These are phyloP conservation scores for Cotesia glomerata DNA, from an alignment of 1,140 invertebrate genomes.

Conservation along the genomic window DNA sequence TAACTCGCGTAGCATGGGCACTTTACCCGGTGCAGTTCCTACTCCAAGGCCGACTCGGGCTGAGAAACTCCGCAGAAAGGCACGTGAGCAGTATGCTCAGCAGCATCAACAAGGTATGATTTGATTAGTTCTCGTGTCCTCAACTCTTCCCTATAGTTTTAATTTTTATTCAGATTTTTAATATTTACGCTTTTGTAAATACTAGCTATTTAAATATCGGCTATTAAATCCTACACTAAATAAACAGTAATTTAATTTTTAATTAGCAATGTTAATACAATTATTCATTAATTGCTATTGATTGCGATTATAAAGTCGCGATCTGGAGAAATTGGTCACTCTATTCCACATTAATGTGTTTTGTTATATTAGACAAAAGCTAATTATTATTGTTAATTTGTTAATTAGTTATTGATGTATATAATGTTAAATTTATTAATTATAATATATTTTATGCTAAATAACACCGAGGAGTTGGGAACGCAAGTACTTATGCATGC, in stretches of 20 bases:
- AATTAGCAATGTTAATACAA: not conserved
- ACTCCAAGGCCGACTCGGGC: conserved; percentile 64
- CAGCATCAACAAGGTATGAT: conserved; percentile 60
- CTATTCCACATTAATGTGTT: too few relatives aligned
- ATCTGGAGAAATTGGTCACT: too few relatives aligned
- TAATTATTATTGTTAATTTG: too few relatives aligned
- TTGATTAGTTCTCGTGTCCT: conserved; percentile 32
- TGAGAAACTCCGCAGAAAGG: conserved; percentile 64
- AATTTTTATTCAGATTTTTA: too few relatives aligned
- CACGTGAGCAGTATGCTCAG: conserved; percentile 58
- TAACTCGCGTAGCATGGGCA: conserved; percentile 66
- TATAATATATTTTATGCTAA: not conserved
- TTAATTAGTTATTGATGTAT: too few relatives aligned
- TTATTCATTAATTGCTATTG: too few relatives aligned
- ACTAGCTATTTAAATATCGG: not conserved
- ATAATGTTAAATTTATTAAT: not conserved
- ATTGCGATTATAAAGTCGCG: too few relatives aligned
- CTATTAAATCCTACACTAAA: too few relatives aligned
- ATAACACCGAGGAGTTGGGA: conserved; percentile 50
- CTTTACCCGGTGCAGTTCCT: conserved; percentile 55
- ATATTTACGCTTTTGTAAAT: not conserved
- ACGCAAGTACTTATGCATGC: conserved; percentile 57
- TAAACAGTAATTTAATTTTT: not conserved
- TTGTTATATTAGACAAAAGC: too few relatives aligned
- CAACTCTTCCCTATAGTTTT: conserved; percentile 11